Evolutionary conservation across 2,113 vertebrate species (phyloP).

Genomic region (Poicephalus meyeri): DNA sequence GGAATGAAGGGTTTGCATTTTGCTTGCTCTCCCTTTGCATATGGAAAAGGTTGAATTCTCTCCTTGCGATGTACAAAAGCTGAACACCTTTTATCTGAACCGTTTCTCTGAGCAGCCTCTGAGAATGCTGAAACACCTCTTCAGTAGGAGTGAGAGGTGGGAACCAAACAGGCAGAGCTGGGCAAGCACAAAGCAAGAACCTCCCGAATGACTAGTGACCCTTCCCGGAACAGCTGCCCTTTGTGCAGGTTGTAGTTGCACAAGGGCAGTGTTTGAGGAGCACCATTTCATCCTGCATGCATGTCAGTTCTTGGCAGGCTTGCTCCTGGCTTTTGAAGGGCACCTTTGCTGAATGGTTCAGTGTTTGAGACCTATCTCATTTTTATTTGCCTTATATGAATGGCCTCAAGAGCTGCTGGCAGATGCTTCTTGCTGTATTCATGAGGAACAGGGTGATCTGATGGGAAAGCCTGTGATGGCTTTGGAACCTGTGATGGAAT

Average conservation of each 20-base stretch:
- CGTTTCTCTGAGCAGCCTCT: background rate
- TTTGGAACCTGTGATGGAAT: background rate
- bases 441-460: background rate
- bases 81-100: background rate
- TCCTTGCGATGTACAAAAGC: background rate
- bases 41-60: background rate
- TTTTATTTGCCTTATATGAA: background rate
- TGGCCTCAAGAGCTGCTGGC: background rate
- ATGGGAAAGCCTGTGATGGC: background rate
- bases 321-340: background rate
- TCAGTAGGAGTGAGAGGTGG: background rate
- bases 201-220: background rate
- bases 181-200: background rate
- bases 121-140: background rate
- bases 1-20: background rate
- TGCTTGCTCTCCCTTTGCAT: background rate
- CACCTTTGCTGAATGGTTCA: background rate
- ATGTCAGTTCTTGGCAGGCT: background rate
- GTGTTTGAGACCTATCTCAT: rapidly evolving
- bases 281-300: background rate
- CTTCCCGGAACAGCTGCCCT: background rate
- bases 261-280: background rate
- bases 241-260: background rate
- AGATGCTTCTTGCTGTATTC: background rate
- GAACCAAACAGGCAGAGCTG: background rate